Evolutionary conservation across 2,113 vertebrate genomes (phyloP), one percentile per base, ranked within the genome.

Genomic region (Plectropomus leopardus): DNA sequence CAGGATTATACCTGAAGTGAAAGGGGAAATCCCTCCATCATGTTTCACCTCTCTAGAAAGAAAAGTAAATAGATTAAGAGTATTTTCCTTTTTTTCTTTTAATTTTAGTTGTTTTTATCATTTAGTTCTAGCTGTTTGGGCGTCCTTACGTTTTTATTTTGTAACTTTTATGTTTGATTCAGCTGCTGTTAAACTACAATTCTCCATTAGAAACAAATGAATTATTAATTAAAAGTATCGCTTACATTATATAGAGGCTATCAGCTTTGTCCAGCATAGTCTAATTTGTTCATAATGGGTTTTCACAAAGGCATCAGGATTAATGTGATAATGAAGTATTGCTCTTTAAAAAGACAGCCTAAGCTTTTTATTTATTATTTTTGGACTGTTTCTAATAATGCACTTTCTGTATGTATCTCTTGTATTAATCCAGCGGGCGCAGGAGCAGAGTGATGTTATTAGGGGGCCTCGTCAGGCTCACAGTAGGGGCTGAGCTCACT

Each of bases 401-500:
- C 1, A 71, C 64, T 80, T 74, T 81, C 61, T 44, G 24, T 26
- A 34, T 36, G 53, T 78, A 50, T 67, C 19, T 66, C 57, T 63
- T 23, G 53, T 60, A 60, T 70, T 75, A 72, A 68, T 82, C 7
- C 72, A 21, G 44, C 19, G 4, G 4, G 2, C 21, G 76, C 79
- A n/a, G 10, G 32, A 65, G 77, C 60, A 48, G 47, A 80, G 72
- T 55, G 75, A 67, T 75, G 82, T 64, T 82, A 59, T 80, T 83
- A 71, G 58, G 76, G 72, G 82, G 42, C 51, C 58, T 64, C 16
- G 83, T 66, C 65, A 28, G 76, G 40, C 78, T 70, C 83, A 53
- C 84, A 80, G 86, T 72, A 40, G 87, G 88, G 30, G 84, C 80
- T 72, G 86, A 70, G 86, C 85, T 47, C 69, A 83, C 81, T 76